Base-by-base conservation (phyloP, 2,113 vertebrate genomes). In the Pteruthius melanotis region DNA sequence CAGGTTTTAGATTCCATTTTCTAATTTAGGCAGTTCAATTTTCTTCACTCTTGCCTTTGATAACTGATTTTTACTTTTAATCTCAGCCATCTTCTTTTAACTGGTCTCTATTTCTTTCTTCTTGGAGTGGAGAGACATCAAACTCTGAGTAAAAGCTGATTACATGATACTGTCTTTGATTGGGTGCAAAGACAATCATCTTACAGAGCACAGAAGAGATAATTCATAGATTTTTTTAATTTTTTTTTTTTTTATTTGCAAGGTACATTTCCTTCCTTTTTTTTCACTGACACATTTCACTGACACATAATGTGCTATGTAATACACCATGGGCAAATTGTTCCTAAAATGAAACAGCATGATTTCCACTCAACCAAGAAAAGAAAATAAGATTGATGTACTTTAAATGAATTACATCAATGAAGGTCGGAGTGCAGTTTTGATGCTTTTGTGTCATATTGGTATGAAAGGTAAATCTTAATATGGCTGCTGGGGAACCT, bases 321-420 rank as follows among this genome's bases (percentile, higher is more conserved):
- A 95, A 96, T 89, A 95, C 20, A 92, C 57, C 47, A 27, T 26
- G 33, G 44, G 21, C 26, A 95, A 97, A 87, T 97, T 95, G 69
- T 95, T 95, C 89, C 72, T 83, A 79, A 96, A 97, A 96, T 95
- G 86, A 95, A 97, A 94, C 57, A 96, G 77, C 60, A 76, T 27
- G 57, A 83, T 90, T 83, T 94, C 79, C 79, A 94, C 28, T 95
- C 69, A 95, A 60, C 77, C 84, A 82, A 66, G 70, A 76, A 82
- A 77, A 95, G 63, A 94, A 95, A 95, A 72, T 74, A 85, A 90
- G 86, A 96, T 89, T 96, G 77, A 97, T 95, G 75, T 66, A 77
- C 84, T 92, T 44, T 75, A 95, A 59, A 81, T 53, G 52, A 86
- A 81, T 96, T 87, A 89, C 57, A 69, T 69, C 37, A 95, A 65